Percentiles rank a stretch among this genome's conserved stretches.
Evolutionary conservation across 2,888 invertebrate species (phyloP).

Genomic region (Brachynemurus nebulosus): DNA sequence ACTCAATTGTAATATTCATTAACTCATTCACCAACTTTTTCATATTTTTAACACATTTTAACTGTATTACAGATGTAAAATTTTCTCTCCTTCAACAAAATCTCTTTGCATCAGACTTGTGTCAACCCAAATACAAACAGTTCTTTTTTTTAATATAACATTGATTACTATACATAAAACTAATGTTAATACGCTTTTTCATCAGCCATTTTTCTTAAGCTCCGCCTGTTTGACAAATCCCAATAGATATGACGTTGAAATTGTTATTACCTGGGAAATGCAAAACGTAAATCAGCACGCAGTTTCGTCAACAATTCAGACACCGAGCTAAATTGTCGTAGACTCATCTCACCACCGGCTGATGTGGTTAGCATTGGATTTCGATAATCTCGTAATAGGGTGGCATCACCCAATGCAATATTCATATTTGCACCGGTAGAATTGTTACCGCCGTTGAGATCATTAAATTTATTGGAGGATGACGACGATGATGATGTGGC

Average conservation of each 20-base stretch:
- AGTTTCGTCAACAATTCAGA: slow-evolving; percentile 79
- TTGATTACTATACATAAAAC: too few relatives aligned
- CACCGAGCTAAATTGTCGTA: slow-evolving; percentile 74
- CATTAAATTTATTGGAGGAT: not conserved
- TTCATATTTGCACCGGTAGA: not conserved
- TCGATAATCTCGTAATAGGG: slow-evolving; percentile 31
- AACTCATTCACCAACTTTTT: too few relatives aligned
- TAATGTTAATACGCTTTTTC: too few relatives aligned
- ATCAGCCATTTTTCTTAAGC: too few relatives aligned
- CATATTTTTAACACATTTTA: too few relatives aligned
- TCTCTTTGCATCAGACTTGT: too few relatives aligned
- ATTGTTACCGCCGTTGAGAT: not conserved
- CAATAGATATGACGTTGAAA: slow-evolving; percentile 2
- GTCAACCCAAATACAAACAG: too few relatives aligned
- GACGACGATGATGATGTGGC: not conserved
- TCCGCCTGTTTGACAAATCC: not conserved
- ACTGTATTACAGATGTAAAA: too few relatives aligned
- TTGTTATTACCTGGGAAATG: slow-evolving; percentile 71
- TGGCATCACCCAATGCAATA: slow-evolving; percentile 5
- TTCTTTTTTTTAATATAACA: too few relatives aligned
- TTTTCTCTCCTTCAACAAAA: too few relatives aligned
- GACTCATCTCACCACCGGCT: slow-evolving; percentile 67
- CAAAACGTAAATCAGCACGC: slow-evolving; percentile 68
- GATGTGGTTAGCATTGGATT: slow-evolving; percentile 53
- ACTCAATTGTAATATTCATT: too few relatives aligned